These are phyloP conservation scores for Macrotrachela quadricornifera DNA, from an alignment of 1,140 invertebrate genomes.

Conservation along the genomic window DNA sequence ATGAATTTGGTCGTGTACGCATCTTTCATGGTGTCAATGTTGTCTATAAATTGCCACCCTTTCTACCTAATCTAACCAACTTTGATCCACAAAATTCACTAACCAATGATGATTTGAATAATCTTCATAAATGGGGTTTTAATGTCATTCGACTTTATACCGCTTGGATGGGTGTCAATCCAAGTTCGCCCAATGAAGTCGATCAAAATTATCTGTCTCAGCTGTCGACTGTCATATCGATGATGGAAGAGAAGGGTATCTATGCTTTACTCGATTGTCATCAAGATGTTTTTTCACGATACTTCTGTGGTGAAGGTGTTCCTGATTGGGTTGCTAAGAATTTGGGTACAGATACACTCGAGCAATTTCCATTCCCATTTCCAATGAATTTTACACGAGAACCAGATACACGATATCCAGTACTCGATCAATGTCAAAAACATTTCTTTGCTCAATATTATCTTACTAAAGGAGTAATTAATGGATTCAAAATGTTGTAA, in stretches of 20 bases:
- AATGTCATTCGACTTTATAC: conserved; percentile 1
- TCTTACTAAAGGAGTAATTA: too few species aligned
- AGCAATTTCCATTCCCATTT: too few species aligned
- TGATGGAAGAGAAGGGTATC: neutral
- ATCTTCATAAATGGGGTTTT: conserved; percentile 8
- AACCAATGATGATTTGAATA: conserved; percentile 6
- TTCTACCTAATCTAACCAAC: conserved; percentile 13
- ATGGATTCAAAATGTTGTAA: too few species aligned
- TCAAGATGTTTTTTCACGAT: conserved; percentile 8
- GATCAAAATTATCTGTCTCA: neutral
- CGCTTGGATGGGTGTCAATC: conserved; percentile 1
- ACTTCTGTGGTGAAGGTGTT: conserved; percentile 5
- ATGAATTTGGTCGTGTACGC: conserved; percentile 10
- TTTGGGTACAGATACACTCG: too few species aligned
- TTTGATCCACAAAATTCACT: conserved; percentile 10
- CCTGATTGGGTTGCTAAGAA: conserved; percentile 13
- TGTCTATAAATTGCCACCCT: conserved; percentile 14
- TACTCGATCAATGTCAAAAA: too few species aligned
- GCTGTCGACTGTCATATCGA: neutral
- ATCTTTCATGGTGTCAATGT: conserved; percentile 16
- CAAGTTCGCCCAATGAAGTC: neutral
- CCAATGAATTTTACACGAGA: too few species aligned
- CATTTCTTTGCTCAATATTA: too few species aligned
- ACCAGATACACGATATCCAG: too few species aligned
- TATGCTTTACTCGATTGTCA: conserved; percentile 6